Evolutionary conservation across 2,113 vertebrate species (phyloP), one percentile per base, ranked within the genome.

Genomic region (Struthidea cinerea): DNA sequence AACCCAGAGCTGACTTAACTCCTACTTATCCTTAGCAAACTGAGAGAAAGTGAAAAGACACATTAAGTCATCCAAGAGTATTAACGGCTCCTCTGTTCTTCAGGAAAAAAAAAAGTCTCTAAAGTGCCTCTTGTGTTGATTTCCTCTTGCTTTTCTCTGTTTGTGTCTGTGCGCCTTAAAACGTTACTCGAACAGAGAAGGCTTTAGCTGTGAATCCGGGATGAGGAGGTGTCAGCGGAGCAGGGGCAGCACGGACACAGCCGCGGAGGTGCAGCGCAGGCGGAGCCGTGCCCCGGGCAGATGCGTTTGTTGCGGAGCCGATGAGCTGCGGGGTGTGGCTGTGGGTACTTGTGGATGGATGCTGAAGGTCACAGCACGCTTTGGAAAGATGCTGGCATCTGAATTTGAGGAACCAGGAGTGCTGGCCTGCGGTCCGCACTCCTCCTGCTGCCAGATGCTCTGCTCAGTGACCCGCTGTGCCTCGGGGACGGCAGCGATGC

Each of bases 401-500:
- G 55, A 13, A 10, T 82, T 67, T 41, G 11, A 6, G 56, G 57
- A 17, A 1, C 13, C 28, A 17, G 32, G 59, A 42, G 44, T 2
- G 13, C 7, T 59, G 41, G 35, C 33, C 67, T 63, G 70, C 39
- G 35, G 30, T n/a, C 35, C 3, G 0, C n/a, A 7, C 14, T 47
- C 26, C 57, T 15, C 20, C 33, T 21, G 2, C 17, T 33, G 50
- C 20, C 46, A 12, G 22, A 13, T 6, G 49, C 33, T 28, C 11
- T 26, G 56, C 39, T 37, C 18, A 21, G 57, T 1, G 11, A 5
- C 3, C 4, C 33, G 3, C 7, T 6, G 23, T 50, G 35, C 33
- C 27, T 1, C 10, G 35, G 39, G 8, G 22, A 11, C 3, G 10
- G 47, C 39, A 14, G 68, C 3, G 1, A 4, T 28, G 32, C 3